Conservation (phyloP, 2,113 vertebrate genomes). For the Picathartes gymnocephalus region DNA sequence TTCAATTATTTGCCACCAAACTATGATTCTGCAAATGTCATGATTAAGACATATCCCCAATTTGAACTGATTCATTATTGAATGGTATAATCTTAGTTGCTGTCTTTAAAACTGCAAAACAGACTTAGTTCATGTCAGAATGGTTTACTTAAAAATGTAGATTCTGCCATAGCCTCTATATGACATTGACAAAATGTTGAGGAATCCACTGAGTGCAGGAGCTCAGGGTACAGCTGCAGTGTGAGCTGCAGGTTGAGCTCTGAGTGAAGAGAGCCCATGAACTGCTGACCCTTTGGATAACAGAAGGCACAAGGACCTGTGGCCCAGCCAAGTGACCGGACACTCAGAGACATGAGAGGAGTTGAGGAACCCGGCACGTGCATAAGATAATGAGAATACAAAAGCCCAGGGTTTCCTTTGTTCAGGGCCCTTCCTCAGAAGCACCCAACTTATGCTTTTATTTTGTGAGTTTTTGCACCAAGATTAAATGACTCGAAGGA, state of each 20-base stretch:
- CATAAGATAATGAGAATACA: no score
- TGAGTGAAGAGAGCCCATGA: neutral
- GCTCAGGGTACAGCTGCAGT: neutral
- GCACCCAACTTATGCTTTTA: neutral
- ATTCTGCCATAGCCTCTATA: neutral
- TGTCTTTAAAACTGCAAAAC: neutral
- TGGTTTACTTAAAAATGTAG: neutral
- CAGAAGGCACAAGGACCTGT: neutral
- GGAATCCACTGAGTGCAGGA: neutral
- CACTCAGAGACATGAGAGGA: neutral
- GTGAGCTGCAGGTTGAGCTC: neutral
- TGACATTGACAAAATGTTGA: neutral
- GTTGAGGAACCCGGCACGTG: rapidly evolving
- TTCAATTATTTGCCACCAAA: neutral
- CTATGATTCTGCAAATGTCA: neutral
- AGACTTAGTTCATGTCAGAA: neutral
- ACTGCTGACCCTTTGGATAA: neutral
- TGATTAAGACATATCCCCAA: neutral
- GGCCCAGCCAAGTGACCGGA: rapidly evolving
- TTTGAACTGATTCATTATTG: neutral
- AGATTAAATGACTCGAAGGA: neutral
- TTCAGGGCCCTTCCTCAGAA: neutral
- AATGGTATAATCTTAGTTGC: neutral
- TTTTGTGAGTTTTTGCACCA: neutral
- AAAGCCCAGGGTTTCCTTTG: neutral